Percentiles rank a stretch among this genome's conserved stretches.
phyloP scores from a whole-genome alignment of 2,888 invertebrate species.

The Chromoteleia sp. region DNA sequence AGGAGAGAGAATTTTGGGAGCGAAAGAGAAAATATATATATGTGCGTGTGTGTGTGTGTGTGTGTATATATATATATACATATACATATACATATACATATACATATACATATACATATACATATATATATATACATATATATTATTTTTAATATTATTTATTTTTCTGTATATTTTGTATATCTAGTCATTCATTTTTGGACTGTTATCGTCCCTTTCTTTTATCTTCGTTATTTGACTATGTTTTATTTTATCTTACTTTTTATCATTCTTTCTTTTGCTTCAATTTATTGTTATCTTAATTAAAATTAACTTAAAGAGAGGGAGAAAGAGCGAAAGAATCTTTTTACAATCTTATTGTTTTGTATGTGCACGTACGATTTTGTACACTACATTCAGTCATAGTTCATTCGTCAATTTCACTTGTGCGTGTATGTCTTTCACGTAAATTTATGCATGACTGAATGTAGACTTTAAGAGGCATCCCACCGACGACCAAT shows the following conservation, averaged over 20 bases:
- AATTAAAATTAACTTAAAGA: constrained; percentile 28
- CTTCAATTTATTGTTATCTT: constrained; percentile 5
- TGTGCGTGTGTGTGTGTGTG: constrained; percentile 20
- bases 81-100: constrained; percentile 14
- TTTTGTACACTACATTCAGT: constrained; percentile 55
- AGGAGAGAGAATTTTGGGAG: constrained; percentile 64
- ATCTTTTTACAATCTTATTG: constrained; percentile 61
- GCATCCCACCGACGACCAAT: constrained; percentile 68
- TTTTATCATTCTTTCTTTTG: neutral
- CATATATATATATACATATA: constrained; percentile 8
- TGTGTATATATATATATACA: constrained; percentile 13
- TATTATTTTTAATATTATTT: constrained; percentile 1
- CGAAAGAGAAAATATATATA: constrained; percentile 65
- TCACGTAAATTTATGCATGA: constrained; percentile 34
- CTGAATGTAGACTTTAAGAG: constrained; percentile 67
- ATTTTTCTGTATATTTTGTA: neutral
- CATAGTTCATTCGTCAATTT: constrained; percentile 25
- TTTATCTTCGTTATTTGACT: constrained; percentile 21
- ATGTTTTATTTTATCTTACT: constrained; percentile 3
- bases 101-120: neutral
- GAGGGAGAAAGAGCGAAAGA: constrained; percentile 68
- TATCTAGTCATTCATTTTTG: neutral
- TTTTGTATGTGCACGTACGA: constrained; percentile 44
- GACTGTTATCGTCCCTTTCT: constrained; percentile 5
- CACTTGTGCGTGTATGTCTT: neutral